phyloP scores from a whole-genome alignment of 2,888 invertebrate species.

The Agrenia bidenticulata region DNA sequence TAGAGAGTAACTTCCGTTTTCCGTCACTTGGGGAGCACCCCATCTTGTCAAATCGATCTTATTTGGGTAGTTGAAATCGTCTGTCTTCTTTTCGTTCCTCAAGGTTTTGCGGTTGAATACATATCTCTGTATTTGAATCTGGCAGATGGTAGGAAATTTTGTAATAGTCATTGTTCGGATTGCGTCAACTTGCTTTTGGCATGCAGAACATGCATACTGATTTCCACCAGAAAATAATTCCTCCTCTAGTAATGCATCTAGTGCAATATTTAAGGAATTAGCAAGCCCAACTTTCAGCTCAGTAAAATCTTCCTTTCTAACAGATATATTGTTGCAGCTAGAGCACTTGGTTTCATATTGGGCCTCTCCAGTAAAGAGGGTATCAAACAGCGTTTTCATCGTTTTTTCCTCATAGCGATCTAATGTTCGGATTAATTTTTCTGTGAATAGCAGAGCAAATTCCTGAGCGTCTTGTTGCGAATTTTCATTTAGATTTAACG shows the following conservation, averaged over 20 bases:
- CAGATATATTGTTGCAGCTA: conserved; percentile 36
- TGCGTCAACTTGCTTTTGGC: conserved; percentile 63
- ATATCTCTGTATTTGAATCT: too few relatives aligned
- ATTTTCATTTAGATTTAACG: conserved; percentile 62
- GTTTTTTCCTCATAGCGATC: conserved; percentile 33
- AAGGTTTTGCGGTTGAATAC: too few relatives aligned
- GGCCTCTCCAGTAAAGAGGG: conserved; percentile 42
- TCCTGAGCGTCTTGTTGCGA: conserved; percentile 68
- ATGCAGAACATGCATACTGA: conserved; percentile 63
- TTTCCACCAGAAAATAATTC: conserved; percentile 64
- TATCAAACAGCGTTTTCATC: conserved; percentile 29
- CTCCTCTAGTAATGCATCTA: conserved; percentile 63
- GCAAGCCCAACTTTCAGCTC: conserved; percentile 64
- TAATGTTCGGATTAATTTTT: conserved; percentile 32
- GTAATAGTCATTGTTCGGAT: too few relatives aligned
- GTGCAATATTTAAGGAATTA: conserved; percentile 60
- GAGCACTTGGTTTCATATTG: conserved; percentile 45
- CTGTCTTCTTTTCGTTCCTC: too few relatives aligned
- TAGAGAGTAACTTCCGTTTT: too few relatives aligned
- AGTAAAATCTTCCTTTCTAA: conserved; percentile 58
- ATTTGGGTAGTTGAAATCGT: too few relatives aligned
- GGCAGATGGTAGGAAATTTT: too few relatives aligned
- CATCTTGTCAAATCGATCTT: too few relatives aligned
- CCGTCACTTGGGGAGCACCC: too few relatives aligned
- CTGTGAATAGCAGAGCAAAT: conserved; percentile 64